Percentiles rank a stretch among this genome's conserved stretches.
phyloP scores from a whole-genome alignment of 2,113 vertebrate genomes.

The Uropsilus gracilis region DNA sequence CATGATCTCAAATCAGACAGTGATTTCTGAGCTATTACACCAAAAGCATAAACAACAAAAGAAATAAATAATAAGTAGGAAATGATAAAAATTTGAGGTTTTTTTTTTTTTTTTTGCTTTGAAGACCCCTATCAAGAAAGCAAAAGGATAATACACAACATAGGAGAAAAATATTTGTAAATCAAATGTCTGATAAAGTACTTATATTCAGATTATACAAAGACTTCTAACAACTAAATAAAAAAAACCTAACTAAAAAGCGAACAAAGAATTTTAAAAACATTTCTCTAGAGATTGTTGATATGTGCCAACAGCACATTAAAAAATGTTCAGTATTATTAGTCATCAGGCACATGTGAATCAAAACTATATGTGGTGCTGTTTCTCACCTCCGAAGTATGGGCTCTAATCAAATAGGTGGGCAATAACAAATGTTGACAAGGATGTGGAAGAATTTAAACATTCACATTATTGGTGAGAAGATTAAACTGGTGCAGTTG shows the following conservation, averaged over 20 bases:
- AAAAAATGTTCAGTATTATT: background rate
- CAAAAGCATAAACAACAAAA: background rate
- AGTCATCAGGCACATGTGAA: background rate
- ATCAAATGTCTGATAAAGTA: background rate
- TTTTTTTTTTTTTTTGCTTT: background rate
- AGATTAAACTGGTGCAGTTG: background rate
- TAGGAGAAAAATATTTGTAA: background rate
- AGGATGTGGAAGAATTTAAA: background rate
- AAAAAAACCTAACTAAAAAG: background rate
- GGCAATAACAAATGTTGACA: background rate
- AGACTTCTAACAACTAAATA: background rate
- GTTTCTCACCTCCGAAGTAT: background rate
- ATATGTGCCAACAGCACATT: background rate
- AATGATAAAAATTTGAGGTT: background rate
- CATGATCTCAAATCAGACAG: background rate
- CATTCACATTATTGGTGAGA: background rate
- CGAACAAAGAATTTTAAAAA: background rate
- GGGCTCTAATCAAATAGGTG: background rate
- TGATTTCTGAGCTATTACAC: background rate
- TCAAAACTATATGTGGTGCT: background rate
- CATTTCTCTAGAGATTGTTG: background rate
- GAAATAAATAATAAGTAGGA: background rate
- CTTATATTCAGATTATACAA: background rate
- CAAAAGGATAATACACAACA: constrained; percentile 10
- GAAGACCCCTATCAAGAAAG: constrained; percentile 31